Evolutionary conservation across 2,888 invertebrate genomes (phyloP).

Genomic region (Mythimna ferrago): DNA sequence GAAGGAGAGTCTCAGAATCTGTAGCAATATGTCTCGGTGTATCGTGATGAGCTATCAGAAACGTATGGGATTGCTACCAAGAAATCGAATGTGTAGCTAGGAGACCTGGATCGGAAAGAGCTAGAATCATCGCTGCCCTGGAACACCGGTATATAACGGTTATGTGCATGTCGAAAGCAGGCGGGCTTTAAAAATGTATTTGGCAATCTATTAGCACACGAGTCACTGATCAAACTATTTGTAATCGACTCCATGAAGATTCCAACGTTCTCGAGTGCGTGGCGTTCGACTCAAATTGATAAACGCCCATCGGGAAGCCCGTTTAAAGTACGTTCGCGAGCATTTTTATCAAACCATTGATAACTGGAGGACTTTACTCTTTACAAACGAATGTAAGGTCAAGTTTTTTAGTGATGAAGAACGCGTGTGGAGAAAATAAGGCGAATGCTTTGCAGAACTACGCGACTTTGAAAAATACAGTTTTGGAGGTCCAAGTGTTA

Average conservation of each 20-base stretch:
- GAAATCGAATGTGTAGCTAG: not conserved
- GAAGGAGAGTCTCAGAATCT: not conserved
- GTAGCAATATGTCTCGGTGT: not conserved
- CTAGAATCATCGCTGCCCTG: not conserved
- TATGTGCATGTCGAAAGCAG: not conserved
- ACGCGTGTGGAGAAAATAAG: not conserved
- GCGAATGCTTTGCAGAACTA: not conserved
- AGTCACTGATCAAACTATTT: not conserved
- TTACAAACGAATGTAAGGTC: not conserved
- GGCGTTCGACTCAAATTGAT: not conserved
- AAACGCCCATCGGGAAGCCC: not conserved
- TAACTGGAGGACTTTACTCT: not conserved
- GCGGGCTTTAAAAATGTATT: not conserved
- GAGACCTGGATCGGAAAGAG: not conserved
- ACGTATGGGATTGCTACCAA: not conserved
- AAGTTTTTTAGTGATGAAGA: not conserved
- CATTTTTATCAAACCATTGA: not conserved
- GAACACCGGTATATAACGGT: not conserved
- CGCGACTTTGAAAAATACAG: not conserved
- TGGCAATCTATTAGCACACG: not conserved
- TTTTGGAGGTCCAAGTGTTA: not conserved
- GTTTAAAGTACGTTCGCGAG: not conserved
- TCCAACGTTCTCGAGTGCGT: not conserved
- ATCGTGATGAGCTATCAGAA: not conserved
- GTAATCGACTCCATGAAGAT: not conserved